phyloP scores from a whole-genome alignment of 2,888 invertebrate genomes.

The Cyrtodaria siliqua region DNA sequence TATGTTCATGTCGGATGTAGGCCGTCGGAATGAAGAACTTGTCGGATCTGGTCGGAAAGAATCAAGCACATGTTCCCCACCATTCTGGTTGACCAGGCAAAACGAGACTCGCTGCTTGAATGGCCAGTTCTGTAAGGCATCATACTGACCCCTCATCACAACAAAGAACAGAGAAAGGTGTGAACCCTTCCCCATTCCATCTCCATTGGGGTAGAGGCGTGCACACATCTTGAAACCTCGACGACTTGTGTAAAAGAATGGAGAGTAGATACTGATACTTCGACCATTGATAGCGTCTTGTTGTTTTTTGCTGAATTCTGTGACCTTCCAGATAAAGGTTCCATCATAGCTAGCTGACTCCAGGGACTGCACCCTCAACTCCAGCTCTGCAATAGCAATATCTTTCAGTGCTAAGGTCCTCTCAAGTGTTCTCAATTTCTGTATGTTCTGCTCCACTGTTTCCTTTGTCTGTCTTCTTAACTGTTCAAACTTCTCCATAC shows the following conservation, averaged over 20 bases:
- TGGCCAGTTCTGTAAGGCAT: constrained; percentile 84
- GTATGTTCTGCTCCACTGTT: constrained; percentile 51
- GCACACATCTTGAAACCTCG: constrained; percentile 84
- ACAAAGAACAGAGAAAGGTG: constrained; percentile 85
- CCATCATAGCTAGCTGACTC: constrained; percentile 83
- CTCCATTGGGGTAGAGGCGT: constrained; percentile 83
- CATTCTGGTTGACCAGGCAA: constrained; percentile 83
- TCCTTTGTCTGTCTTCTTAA: constrained; percentile 47
- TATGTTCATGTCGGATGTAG: constrained; percentile 85
- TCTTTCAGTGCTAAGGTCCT: constrained; percentile 70
- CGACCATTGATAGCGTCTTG: constrained; percentile 79
- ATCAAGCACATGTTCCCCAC: constrained; percentile 82
- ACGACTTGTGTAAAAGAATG: constrained; percentile 81
- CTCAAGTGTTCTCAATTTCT: constrained; percentile 65
- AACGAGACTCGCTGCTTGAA: constrained; percentile 83
- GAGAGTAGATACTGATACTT: constrained; percentile 82
- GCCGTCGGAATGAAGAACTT: constrained; percentile 83
- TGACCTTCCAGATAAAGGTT: constrained; percentile 83
- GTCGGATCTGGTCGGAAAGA: constrained; percentile 84
- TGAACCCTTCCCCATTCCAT: constrained; percentile 83
- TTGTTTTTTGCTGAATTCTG: constrained; percentile 77
- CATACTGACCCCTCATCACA: constrained; percentile 81
- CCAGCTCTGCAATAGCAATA: constrained; percentile 72
- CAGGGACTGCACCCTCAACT: constrained; percentile 71
- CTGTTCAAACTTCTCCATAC: constrained; percentile 68